Conservation (phyloP, 1,140 invertebrate genomes). For the Meloidogyne hapla region DNA sequence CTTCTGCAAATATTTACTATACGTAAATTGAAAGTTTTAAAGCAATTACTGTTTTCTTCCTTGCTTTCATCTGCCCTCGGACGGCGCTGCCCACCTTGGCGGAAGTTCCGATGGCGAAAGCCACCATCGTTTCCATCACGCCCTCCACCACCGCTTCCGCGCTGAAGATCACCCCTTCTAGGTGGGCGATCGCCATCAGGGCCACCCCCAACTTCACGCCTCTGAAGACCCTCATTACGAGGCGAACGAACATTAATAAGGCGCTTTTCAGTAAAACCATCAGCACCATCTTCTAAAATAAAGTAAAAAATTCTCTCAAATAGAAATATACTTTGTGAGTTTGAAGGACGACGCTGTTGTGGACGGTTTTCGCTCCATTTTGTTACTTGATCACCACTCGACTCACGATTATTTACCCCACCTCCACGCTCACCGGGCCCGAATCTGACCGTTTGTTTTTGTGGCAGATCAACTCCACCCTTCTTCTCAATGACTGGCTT, state of each 20-base stretch:
- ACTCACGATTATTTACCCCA: too few relatives aligned
- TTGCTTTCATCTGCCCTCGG: background rate
- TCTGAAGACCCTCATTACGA: background rate
- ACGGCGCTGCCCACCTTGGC: background rate
- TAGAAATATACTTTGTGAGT: too few relatives aligned
- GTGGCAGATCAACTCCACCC: too few relatives aligned
- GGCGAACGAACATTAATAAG: background rate
- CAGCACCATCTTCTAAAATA: background rate
- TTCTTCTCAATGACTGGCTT: background rate
- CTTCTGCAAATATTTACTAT: background rate
- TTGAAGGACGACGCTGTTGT: too few relatives aligned
- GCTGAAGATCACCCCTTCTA: background rate
- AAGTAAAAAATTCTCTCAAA: background rate
- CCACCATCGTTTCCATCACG: background rate
- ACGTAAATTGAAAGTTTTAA: background rate
- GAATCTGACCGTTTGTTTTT: background rate
- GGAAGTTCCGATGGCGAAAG: background rate
- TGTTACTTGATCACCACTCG: too few relatives aligned
- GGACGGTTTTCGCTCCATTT: too few relatives aligned
- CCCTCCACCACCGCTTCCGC: background rate
- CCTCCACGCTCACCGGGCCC: background rate
- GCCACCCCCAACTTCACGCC: background rate
- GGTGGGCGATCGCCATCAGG: background rate
- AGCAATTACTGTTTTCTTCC: slow-evolving; percentile 8
- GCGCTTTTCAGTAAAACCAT: background rate